Base-by-base conservation (phyloP, 2,113 vertebrate genomes). In the Hippocampus mohnikei region DNA sequence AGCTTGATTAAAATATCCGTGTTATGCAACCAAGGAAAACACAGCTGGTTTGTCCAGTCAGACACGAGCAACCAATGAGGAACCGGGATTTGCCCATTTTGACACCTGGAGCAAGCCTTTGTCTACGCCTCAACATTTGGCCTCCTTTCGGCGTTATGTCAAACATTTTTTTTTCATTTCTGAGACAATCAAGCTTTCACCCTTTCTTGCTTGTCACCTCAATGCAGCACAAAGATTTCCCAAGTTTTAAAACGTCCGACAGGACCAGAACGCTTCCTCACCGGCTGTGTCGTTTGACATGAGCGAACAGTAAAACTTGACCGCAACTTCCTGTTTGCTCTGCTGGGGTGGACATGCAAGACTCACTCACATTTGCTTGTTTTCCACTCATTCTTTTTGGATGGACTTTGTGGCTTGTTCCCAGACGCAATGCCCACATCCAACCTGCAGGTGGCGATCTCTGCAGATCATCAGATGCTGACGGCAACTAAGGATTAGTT, bases 11-110 rank as follows among this genome's bases (percentile, higher is more conserved):
- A 58, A 77, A 76, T 37, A 59, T 50, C 7, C 3, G 25, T 63
- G 56, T 86, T 79, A 85, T 69, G 80, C 78, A 83, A 81, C 53
- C 6, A 44, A 66, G 58, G 27, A 60, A 60, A 60, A 60, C 58
- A 60, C 58, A 60, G 58, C 58, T 60, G 58, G 2, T 18, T 33
- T 18, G 58, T 33, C 58, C 58, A 8, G 55, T 58, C 55, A 15
- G 11, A 15, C 12, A 15, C 25, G 23, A 25, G 23, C 55, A 5
- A n/a, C 55, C 55, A 58, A 58, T 59, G 13, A 33, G 25, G 25
- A 18, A 15, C 13, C 25, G 58, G 12, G 12, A 15, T 29, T 16
- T 15, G 13, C 18, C 58, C 58, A 5, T 3, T 59, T 1, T 3
- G 56, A 25, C 56, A 58, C 23, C 27, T 1, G 58, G 13, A 8